Evolutionary conservation across 2,113 vertebrate genomes (phyloP).

Genomic region (Tragelaphus strepsiceros): DNA sequence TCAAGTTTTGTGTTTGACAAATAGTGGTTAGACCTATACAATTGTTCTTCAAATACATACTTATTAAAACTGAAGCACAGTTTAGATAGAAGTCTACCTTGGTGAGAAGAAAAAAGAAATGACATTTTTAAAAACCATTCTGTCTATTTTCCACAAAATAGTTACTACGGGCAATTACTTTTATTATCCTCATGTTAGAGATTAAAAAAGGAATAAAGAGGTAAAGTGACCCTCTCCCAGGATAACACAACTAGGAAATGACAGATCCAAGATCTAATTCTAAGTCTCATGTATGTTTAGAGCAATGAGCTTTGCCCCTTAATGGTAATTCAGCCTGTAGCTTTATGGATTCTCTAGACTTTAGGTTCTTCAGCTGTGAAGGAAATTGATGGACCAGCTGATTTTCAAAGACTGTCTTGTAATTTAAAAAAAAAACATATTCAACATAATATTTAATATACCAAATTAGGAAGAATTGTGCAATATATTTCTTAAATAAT

Average conservation of each 20-base stretch:
- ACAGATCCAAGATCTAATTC: background rate
- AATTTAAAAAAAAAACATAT: background rate
- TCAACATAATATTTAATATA: background rate
- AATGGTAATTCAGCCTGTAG: background rate
- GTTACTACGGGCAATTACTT: background rate
- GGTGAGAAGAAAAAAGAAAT: background rate
- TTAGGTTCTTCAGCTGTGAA: background rate
- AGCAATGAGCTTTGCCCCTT: background rate
- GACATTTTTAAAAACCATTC: background rate
- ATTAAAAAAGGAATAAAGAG: background rate
- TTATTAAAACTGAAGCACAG: background rate
- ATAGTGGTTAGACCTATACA: background rate
- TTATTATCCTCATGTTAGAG: background rate
- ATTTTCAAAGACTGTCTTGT: background rate
- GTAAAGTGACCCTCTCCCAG: background rate
- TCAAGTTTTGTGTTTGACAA: background rate
- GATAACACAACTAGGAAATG: background rate
- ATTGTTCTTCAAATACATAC: background rate
- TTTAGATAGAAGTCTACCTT: background rate
- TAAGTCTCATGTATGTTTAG: background rate
- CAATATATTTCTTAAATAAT: background rate
- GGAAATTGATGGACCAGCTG: background rate
- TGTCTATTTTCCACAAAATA: background rate
- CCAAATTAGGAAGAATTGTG: background rate
- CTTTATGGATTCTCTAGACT: background rate